Percentiles rank a stretch among this genome's conserved stretches.
These are phyloP conservation scores for Apamea epomidion DNA, from an alignment of 2,888 invertebrate species.

Conservation along the genomic window DNA sequence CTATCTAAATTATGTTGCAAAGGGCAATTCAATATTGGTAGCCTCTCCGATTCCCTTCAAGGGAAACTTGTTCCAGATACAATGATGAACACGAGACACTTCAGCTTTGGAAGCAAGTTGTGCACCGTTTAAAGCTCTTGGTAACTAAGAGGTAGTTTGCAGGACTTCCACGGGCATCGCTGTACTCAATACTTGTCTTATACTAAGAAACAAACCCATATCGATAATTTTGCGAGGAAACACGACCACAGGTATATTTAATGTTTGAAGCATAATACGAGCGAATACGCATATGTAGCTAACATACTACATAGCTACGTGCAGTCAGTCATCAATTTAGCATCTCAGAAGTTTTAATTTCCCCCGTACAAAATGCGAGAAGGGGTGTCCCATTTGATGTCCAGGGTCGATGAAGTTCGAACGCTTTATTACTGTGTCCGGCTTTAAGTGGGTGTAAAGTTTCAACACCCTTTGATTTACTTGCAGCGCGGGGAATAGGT, in stretches of 20 bases:
- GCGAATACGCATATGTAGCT: neutral
- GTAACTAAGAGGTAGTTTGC: conserved; percentile 75
- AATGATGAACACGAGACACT: conserved; percentile 71
- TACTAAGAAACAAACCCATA: conserved; percentile 33
- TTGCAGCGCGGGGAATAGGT: conserved; percentile 86
- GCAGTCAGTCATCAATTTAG: conserved; percentile 67
- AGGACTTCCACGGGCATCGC: conserved; percentile 72
- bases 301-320: conserved; percentile 52
- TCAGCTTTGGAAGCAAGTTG: conserved; percentile 73
- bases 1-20: conserved; percentile 11
- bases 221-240: conserved; percentile 11
- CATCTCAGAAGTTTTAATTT: conserved; percentile 87
- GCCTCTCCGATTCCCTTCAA: conserved; percentile 50
- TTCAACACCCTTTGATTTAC: conserved; percentile 91
- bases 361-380: conserved; percentile 84
- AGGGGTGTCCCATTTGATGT: conserved; percentile 89
- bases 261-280: neutral
- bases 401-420: conserved; percentile 89
- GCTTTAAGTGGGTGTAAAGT: conserved; percentile 91
- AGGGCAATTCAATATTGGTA: conserved; percentile 55
- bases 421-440: conserved; percentile 91
- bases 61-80: conserved; percentile 71
- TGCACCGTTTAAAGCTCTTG: conserved; percentile 66
- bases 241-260: neutral
- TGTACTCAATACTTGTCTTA: conserved; percentile 40